Conservation (phyloP, 2,113 vertebrate genomes). For the Hippocampus abdominalis region DNA sequence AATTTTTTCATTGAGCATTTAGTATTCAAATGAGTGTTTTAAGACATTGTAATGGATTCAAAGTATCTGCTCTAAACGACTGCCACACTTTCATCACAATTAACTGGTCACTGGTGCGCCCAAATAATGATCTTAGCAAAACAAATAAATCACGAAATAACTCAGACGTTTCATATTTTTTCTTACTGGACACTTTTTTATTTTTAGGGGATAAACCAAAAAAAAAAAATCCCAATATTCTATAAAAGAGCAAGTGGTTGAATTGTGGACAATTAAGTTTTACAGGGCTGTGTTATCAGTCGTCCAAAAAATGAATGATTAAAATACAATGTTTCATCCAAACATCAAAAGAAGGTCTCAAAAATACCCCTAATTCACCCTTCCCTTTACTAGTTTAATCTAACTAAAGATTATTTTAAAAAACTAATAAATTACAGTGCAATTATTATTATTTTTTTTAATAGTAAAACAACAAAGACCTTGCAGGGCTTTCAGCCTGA, state of each 20-base stretch:
- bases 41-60: too few species aligned
- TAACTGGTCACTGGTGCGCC: conserved; percentile 71
- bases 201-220: conserved; percentile 36
- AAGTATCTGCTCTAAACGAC: too few species aligned
- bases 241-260: conserved; percentile 1
- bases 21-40: too few species aligned
- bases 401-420: conserved; percentile 46
- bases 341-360: conserved; percentile 17
- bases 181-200: conserved; percentile 59
- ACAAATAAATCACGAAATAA: conserved; percentile 2
- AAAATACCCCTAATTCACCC: conserved; percentile 34
- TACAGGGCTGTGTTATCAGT: conserved; percentile 16
- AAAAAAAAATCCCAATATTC: neutral
- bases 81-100: conserved; percentile 19
- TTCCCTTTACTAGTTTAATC: conserved; percentile 21
- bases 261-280: conserved; percentile 28
- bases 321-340: conserved; percentile 36
- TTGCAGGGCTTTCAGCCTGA: conserved; percentile 15
- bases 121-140: conserved; percentile 60
- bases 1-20: neutral
- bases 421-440: conserved; percentile 72
- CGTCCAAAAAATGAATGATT: conserved; percentile 37
- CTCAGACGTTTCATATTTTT: neutral
- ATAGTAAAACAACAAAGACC: conserved; percentile 33
- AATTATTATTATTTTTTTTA: conserved; percentile 25